phyloP scores from a whole-genome alignment of 2,113 vertebrate genomes.

The Gallinago jamesoni region DNA sequence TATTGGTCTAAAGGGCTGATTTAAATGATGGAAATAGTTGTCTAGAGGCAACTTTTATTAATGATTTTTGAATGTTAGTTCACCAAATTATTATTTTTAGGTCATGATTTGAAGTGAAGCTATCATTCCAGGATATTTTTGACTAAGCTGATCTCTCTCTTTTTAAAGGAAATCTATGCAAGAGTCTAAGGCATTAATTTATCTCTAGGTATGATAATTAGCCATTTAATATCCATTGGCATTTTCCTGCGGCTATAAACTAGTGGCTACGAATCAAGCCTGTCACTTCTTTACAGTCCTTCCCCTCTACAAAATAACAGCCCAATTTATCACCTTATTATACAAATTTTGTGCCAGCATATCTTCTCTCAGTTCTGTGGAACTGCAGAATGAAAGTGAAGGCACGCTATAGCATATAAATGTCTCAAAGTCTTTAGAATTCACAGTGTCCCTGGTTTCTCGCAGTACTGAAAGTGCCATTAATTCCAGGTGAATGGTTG shows the following conservation, averaged over 20 bases:
- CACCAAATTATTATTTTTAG: neutral
- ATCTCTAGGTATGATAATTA: constrained; percentile 33
- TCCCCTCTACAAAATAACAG: constrained; percentile 8
- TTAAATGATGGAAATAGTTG: neutral
- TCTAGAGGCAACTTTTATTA: neutral
- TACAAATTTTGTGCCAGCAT: neutral
- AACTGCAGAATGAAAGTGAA: neutral
- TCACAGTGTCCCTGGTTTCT: neutral
- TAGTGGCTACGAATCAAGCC: neutral
- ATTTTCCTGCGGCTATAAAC: constrained; percentile 34
- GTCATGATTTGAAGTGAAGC: neutral
- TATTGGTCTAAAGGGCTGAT: neutral
- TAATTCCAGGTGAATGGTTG: neutral
- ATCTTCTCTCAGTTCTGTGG: neutral
- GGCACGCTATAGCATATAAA: neutral
- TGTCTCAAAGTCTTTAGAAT: neutral
- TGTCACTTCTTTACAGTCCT: constrained; percentile 20
- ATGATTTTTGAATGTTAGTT: neutral
- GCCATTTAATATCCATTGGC: constrained; percentile 31
- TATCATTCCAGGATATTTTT: neutral
- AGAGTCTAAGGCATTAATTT: neutral
- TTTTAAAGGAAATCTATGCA: neutral
- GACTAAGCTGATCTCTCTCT: neutral
- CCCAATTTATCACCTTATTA: constrained; percentile 34
- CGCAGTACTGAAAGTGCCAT: neutral